Evolutionary conservation across 1,140 invertebrate species (phyloP).

Genomic region (Thaumetopoea pityocampa): DNA sequence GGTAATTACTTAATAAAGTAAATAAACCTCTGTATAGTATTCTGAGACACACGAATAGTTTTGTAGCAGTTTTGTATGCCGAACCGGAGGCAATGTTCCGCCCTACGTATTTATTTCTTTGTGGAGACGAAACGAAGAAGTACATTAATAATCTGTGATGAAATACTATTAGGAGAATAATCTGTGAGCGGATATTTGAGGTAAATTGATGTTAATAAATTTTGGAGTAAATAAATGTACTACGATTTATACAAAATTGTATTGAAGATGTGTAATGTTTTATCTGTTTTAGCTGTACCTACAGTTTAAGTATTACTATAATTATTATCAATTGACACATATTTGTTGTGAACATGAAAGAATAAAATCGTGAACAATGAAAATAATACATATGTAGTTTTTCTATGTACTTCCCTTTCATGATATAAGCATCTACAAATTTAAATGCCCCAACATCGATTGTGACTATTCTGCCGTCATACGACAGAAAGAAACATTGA

Average conservation of each 20-base stretch:
- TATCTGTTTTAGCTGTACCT: conserved; percentile 61
- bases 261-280: conserved; percentile 42
- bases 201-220: conserved; percentile 33
- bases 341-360: conserved; percentile 65
- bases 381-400: too few relatives aligned
- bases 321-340: conserved; percentile 68
- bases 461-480: too few relatives aligned
- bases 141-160: conserved; percentile 73
- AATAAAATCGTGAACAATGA: conserved; percentile 68
- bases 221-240: conserved; percentile 43
- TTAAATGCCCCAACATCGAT: too few relatives aligned
- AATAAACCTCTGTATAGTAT: conserved; percentile 26
- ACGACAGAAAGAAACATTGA: too few relatives aligned
- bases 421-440: too few relatives aligned
- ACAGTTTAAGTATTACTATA: conserved; percentile 63
- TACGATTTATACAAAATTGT: conserved; percentile 48
- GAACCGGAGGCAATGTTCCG: conserved; percentile 42
- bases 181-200: conserved; percentile 42
- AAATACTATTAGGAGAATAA: conserved; percentile 57
- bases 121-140: conserved; percentile 56
- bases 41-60: conserved; percentile 34
- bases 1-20: conserved; percentile 25
- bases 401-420: too few relatives aligned
- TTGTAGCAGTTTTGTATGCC: conserved; percentile 40
- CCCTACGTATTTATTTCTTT: conserved; percentile 50